Conservation (phyloP, 1,140 invertebrate genomes). For the Papilio helenus region DNA sequence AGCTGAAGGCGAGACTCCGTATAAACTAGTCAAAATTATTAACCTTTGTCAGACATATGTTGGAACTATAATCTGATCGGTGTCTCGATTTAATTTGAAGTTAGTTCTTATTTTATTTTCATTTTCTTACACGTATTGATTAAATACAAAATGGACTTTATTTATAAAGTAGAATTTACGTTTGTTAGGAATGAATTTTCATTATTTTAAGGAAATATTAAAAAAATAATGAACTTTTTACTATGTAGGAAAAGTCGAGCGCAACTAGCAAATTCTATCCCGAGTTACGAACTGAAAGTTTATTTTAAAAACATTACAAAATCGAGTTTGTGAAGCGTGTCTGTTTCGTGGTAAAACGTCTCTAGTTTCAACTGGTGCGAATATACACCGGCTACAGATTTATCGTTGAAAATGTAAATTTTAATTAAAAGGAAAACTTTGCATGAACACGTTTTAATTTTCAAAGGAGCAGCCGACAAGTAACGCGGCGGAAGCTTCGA, state of each 20-base stretch:
- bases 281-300: neutral
- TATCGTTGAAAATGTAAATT: constrained; percentile 32
- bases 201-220: neutral
- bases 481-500: constrained; percentile 20
- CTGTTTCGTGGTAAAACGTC: constrained; percentile 8
- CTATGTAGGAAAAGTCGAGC: neutral
- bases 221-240: neutral
- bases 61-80: constrained; percentile 21
- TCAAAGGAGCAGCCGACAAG: constrained; percentile 31
- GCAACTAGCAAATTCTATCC: neutral
- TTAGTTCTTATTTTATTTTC: neutral
- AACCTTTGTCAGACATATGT: constrained; percentile 16
- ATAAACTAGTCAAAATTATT: constrained; percentile 35
- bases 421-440: constrained; percentile 26
- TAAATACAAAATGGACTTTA: neutral
- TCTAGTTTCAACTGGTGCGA: neutral
- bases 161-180: neutral
- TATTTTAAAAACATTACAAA: constrained; percentile 14
- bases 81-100: neutral
- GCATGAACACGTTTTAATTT: constrained; percentile 26
- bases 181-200: neutral
- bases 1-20: neutral
- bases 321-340: constrained; percentile 7
- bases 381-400: constrained; percentile 2
- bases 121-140: neutral